phyloP scores from a whole-genome alignment of 2,888 invertebrate genomes.

The Xanthia togata region DNA sequence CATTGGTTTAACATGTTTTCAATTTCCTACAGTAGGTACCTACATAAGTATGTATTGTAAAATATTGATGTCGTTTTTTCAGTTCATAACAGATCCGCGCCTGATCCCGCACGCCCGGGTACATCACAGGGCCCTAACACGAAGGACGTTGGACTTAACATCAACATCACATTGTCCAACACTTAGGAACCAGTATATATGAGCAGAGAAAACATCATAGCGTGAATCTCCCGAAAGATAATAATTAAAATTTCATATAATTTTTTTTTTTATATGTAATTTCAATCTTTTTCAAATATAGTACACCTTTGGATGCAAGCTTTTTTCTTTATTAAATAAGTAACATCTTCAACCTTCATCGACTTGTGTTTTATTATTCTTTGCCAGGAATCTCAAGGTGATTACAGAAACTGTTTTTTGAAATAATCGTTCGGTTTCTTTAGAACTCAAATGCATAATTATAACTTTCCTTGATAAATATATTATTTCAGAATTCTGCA shows the following conservation, averaged over 20 bases:
- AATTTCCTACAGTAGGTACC: not conserved
- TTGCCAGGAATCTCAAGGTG: not conserved
- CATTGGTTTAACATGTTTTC: not conserved
- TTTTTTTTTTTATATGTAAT: slow-evolving; percentile 27
- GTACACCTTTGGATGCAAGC: slow-evolving; percentile 17
- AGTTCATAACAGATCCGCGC: slow-evolving; percentile 68
- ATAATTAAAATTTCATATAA: slow-evolving; percentile 30
- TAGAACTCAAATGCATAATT: not conserved
- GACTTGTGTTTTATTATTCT: not conserved
- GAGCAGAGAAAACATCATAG: slow-evolving; percentile 27
- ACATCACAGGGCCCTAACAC: slow-evolving; percentile 61
- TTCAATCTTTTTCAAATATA: slow-evolving; percentile 50
- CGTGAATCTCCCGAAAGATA: slow-evolving; percentile 23
- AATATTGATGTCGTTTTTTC: slow-evolving; percentile 56
- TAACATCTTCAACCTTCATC: not conserved
- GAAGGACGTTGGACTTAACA: slow-evolving; percentile 82
- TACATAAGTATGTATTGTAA: not conserved
- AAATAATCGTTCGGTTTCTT: not conserved
- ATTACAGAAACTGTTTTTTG: not conserved
- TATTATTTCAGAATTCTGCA: not conserved
- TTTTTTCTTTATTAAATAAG: not conserved
- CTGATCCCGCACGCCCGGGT: slow-evolving; percentile 27
- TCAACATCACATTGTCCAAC: slow-evolving; percentile 78
- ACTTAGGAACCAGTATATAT: slow-evolving; percentile 58
- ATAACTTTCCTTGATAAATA: not conserved